These are phyloP conservation scores for Cryptophagus acutangulus DNA, from an alignment of 2,888 invertebrate genomes.

Conservation along the genomic window DNA sequence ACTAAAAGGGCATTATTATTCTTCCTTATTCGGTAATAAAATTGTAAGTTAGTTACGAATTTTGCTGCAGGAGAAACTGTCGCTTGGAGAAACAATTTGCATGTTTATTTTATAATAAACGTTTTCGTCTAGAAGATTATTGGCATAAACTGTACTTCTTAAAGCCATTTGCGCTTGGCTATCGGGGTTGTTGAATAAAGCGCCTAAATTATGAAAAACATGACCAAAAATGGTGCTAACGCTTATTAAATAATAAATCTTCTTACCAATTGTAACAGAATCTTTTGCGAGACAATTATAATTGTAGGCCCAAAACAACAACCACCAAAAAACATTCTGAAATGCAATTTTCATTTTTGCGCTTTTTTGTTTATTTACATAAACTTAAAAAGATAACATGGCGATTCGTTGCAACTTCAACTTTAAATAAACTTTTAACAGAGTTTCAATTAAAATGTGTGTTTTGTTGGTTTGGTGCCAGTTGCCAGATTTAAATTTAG, in stretches of 20 bases:
- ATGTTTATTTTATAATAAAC: constrained; percentile 31
- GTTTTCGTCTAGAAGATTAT: constrained; percentile 41
- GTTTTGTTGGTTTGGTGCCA: constrained; percentile 6
- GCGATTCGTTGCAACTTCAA: no score
- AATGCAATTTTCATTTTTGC: constrained; percentile 36
- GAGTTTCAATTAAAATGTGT: no score
- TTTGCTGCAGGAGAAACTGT: constrained; percentile 41
- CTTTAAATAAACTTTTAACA: no score
- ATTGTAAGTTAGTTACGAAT: constrained; percentile 33
- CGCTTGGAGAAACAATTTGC: constrained; percentile 31
- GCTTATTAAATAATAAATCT: no score
- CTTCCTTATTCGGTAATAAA: neutral
- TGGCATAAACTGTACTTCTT: constrained; percentile 52
- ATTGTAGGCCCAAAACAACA: constrained; percentile 29
- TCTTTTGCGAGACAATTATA: constrained; percentile 30
- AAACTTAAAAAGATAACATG: no score
- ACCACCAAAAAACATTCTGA: constrained; percentile 29
- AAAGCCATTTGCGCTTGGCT: constrained; percentile 58
- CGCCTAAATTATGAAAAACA: no score
- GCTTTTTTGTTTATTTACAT: neutral
- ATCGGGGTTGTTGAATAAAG: constrained; percentile 48
- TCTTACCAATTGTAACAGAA: constrained; percentile 28
- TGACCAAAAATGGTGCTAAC: no score
- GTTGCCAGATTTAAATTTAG: constrained; percentile 8
- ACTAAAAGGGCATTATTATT: constrained; percentile 6